Percentiles rank a stretch among this genome's conserved stretches.
Evolutionary conservation across 2,888 invertebrate species (phyloP).

Genomic region (Chrysomela aeneicollis): DNA sequence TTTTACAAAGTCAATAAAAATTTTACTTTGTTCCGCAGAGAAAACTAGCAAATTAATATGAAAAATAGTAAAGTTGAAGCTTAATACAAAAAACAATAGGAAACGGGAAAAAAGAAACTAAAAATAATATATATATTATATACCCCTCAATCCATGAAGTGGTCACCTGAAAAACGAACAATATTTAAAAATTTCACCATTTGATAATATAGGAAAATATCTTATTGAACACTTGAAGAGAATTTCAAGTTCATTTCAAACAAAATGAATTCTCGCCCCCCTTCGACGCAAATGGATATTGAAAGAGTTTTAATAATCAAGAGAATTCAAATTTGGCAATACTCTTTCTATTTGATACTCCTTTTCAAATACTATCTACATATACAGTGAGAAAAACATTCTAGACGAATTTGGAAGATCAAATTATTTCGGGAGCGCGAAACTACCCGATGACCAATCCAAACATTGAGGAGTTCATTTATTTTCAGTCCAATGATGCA

Average conservation of each 20-base stretch:
- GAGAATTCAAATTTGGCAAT: too few relatives aligned
- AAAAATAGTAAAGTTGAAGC: conserved; percentile 10
- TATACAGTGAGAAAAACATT: too few relatives aligned
- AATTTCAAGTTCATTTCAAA: too few relatives aligned
- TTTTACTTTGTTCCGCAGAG: not conserved
- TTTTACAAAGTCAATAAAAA: conserved; percentile 15
- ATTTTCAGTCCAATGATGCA: conserved; percentile 41
- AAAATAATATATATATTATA: conserved; percentile 22
- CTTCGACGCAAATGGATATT: too few relatives aligned
- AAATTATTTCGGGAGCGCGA: not conserved
- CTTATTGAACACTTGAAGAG: too few relatives aligned
- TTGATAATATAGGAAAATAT: too few relatives aligned
- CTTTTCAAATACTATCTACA: too few relatives aligned
- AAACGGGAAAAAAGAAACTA: conserved; percentile 28
- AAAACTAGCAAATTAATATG: conserved; percentile 16
- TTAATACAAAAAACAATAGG: conserved; percentile 18
- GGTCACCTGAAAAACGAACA: not conserved
- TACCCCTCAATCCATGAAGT: not conserved
- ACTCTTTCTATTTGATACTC: too few relatives aligned
- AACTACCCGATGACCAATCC: not conserved
- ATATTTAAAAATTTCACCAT: not conserved
- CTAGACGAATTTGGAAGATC: too few relatives aligned
- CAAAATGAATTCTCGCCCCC: too few relatives aligned
- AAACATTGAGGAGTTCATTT: not conserved
- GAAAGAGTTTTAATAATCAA: too few relatives aligned